These are phyloP conservation scores for Calephelis nemesis DNA, from an alignment of 1,140 invertebrate genomes.

Conservation along the genomic window DNA sequence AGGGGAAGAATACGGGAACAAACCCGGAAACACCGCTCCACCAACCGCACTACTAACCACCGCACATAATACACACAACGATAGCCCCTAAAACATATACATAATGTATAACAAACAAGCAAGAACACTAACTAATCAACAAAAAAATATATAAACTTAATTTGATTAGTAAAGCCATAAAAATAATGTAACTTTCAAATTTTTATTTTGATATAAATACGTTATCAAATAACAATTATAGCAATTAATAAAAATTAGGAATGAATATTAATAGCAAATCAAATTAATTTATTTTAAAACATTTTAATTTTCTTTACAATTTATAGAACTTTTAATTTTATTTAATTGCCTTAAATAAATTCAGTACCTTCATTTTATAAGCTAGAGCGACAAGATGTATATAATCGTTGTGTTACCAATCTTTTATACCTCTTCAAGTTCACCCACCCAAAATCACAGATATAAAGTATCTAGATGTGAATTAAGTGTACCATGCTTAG, in stretches of 20 bases:
- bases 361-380: conserved; percentile 64
- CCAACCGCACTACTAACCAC: conserved; percentile 36
- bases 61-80: conserved; percentile 42
- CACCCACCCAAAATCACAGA: conserved; percentile 54
- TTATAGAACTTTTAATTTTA: neutral
- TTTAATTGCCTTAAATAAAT: neutral
- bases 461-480: conserved; percentile 59
- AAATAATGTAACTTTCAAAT: too few relatives aligned
- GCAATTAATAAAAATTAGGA: too few relatives aligned
- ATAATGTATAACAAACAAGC: neutral
- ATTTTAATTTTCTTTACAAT: neutral
- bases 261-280: neutral
- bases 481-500: neutral
- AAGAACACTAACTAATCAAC: too few relatives aligned
- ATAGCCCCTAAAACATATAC: conserved; percentile 37
- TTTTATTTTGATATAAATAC: too few relatives aligned
- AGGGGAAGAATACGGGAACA: conserved; percentile 33
- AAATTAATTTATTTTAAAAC: neutral
- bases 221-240: too few relatives aligned
- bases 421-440: conserved; percentile 58
- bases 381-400: conserved; percentile 30
- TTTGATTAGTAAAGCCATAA: too few relatives aligned
- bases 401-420: conserved; percentile 34
- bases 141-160: too few relatives aligned
- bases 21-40: conserved; percentile 46